These are phyloP conservation scores for Danio kyathit DNA, from an alignment of 2,797 vertebrate genomes.

Conservation along the genomic window DNA sequence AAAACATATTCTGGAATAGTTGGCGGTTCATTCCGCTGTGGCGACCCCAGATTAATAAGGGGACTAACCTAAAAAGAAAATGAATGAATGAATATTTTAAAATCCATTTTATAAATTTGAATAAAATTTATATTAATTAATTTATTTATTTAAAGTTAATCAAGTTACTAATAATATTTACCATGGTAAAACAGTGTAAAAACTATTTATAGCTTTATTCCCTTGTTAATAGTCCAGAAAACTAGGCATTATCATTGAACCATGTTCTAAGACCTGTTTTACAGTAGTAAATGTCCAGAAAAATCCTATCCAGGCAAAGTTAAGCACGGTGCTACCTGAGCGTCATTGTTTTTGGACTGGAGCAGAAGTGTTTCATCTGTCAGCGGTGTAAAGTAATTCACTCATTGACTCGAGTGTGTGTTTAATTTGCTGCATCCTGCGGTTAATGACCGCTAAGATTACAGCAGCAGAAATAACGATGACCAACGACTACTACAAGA, in stretches of 20 bases:
- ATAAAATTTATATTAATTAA: too few relatives aligned
- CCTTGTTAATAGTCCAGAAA: background rate
- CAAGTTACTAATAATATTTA: too few relatives aligned
- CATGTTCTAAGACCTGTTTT: background rate
- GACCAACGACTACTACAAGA: slow-evolving; percentile 12
- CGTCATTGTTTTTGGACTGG: background rate
- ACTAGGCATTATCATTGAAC: background rate
- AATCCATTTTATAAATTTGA: too few relatives aligned
- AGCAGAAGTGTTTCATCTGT: slow-evolving; percentile 19
- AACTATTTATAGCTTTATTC: background rate
- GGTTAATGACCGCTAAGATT: background rate
- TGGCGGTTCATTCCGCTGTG: too few relatives aligned
- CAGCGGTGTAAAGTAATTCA: background rate
- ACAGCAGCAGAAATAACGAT: background rate
- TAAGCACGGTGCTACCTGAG: background rate
- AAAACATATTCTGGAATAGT: too few relatives aligned
- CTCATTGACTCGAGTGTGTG: slow-evolving; percentile 13
- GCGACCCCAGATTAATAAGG: too few relatives aligned
- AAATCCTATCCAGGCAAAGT: background rate
- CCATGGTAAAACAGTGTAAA: too few relatives aligned
- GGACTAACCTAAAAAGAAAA: too few relatives aligned
- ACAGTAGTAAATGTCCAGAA: background rate
- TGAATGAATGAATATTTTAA: too few relatives aligned
- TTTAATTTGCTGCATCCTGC: slow-evolving; percentile 11
- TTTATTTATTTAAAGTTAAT: too few relatives aligned